Conservation (phyloP, 1,140 invertebrate species). For the Magallana ariakensis region DNA sequence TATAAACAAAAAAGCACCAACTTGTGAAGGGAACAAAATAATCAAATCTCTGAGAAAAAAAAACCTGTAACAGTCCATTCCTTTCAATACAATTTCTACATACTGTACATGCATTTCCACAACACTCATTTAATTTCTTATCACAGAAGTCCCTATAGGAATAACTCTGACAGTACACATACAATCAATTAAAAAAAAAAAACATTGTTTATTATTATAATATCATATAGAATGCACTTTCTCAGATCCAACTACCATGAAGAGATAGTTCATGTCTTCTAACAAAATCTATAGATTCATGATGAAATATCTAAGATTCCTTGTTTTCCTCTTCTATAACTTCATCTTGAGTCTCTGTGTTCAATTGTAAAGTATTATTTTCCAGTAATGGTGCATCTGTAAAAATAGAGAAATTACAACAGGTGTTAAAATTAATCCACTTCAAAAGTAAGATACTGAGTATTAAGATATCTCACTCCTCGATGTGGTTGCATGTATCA, state of each 20-base stretch:
- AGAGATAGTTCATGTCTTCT: too few relatives aligned
- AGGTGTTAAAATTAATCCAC: too few relatives aligned
- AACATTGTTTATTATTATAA: too few relatives aligned
- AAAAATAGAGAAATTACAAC: neutral
- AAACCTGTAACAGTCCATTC: neutral
- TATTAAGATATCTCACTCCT: too few relatives aligned
- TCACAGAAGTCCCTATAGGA: neutral
- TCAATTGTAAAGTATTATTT: slow-evolving; percentile 26
- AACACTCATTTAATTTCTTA: neutral
- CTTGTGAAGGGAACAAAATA: neutral
- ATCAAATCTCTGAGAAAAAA: neutral
- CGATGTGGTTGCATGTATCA: too few relatives aligned
- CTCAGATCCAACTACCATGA: neutral
- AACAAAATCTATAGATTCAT: too few relatives aligned
- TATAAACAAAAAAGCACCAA: slow-evolving; percentile 8
- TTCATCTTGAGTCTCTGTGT: slow-evolving; percentile 35
- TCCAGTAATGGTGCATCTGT: slow-evolving; percentile 30
- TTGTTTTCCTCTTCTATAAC: slow-evolving; percentile 32
- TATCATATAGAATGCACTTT: neutral
- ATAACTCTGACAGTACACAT: neutral
- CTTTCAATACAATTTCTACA: neutral
- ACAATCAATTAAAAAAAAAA: neutral
- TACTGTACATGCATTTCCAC: neutral
- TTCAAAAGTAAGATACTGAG: too few relatives aligned
- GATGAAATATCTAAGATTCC: neutral